Conservation (phyloP, 2,797 vertebrate genomes). For the Ficedula albicollis region DNA sequence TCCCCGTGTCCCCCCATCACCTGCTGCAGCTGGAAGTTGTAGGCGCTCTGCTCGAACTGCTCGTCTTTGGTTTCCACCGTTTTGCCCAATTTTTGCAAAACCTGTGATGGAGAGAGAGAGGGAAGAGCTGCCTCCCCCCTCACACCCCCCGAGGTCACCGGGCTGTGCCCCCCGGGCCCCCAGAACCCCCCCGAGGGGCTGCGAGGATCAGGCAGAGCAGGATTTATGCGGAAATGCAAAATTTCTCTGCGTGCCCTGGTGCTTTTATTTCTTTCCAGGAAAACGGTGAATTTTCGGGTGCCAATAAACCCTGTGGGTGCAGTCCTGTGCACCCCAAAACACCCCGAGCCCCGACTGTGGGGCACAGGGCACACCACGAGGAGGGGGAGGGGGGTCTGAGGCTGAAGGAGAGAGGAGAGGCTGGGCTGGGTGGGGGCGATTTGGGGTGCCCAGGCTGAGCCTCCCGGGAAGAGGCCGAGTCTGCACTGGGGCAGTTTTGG, state of each 20-base stretch:
- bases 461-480: neutral
- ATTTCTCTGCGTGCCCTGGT: rapidly evolving
- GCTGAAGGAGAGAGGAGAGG: neutral
- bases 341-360: neutral
- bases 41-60: conserved; percentile 83
- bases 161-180: neutral
- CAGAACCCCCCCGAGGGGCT: rapidly evolving
- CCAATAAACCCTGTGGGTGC: rapidly evolving
- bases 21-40: conserved; percentile 88
- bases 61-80: conserved; percentile 90
- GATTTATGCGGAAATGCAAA: rapidly evolving
- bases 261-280: neutral
- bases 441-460: neutral
- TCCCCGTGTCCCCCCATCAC: conserved; percentile 77
- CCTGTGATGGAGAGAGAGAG: conserved; percentile 70
- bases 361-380: neutral
- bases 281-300: rapidly evolving
- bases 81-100: conserved; percentile 91
- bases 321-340: neutral
- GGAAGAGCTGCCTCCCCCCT: neutral
- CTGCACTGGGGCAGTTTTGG: neutral
- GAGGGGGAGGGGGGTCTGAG: neutral
- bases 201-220: rapidly evolving
- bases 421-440: neutral
- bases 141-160: neutral